Conservation (phyloP, 2,113 vertebrate species). For the Perognathus longimembris region DNA sequence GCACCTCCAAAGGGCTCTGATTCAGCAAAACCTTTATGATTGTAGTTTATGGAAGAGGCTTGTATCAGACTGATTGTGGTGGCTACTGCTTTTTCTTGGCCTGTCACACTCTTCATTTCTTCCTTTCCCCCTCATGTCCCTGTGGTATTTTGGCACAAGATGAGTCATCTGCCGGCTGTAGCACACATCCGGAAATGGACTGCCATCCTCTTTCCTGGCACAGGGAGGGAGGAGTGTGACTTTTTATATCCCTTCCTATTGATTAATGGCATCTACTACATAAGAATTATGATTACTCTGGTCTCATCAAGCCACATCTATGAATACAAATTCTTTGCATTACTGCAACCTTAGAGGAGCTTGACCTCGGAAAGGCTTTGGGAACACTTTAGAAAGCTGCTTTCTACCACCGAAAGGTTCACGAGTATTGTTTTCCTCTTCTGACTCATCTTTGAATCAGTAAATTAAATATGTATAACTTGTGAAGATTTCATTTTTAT, state of each 20-base stretch:
- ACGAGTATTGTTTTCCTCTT: conserved; percentile 80
- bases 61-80: conserved; percentile 5
- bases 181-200: conserved; percentile 77
- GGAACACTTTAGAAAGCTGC: conserved; percentile 73
- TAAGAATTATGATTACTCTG: conserved; percentile 74
- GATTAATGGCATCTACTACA: conserved; percentile 77
- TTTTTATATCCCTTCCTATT: conserved; percentile 79
- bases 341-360: conserved; percentile 62
- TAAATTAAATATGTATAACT: conserved; percentile 85
- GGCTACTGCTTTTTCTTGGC: conserved; percentile 20
- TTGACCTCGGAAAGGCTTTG: conserved; percentile 73
- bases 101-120: conserved; percentile 52
- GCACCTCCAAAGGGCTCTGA: not conserved
- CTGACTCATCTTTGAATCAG: conserved; percentile 85
- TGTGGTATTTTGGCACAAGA: conserved; percentile 75
- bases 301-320: conserved; percentile 67
- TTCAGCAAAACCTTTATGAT: conserved; percentile 14
- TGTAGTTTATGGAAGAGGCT: not conserved
- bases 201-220: conserved; percentile 79
- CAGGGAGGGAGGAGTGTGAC: conserved; percentile 60
- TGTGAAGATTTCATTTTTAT: conserved; percentile 83
- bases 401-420: conserved; percentile 71
- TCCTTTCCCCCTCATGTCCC: conserved; percentile 53
- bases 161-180: conserved; percentile 75
- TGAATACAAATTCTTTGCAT: conserved; percentile 77